Evolutionary conservation across 2,113 vertebrate genomes (phyloP), one percentile per base, ranked within the genome.

Genomic region (Bubo bubo): DNA sequence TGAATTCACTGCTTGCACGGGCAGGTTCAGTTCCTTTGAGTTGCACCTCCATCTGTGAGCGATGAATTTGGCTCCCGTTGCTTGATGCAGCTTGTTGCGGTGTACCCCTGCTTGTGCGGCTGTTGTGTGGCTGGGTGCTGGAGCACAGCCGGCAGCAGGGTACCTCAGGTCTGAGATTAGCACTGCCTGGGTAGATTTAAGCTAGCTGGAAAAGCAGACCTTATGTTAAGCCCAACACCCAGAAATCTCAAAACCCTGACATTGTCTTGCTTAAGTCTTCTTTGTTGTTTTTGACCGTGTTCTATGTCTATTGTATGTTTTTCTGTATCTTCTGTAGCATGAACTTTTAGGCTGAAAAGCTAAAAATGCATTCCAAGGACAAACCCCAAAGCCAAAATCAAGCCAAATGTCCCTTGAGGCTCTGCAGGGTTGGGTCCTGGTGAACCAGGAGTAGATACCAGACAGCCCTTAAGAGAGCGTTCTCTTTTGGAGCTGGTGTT

Each of bases 61-160:
- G 91, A 9, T 76, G 77, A 8, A 47, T 95, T 70, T 66, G 74
- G 60, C 83, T 86, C 43, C 66, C 60, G 60, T 53, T 73, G 93
- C 87, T 83, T 60, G 66, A 26, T 37, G 80, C 91, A 68, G 88
- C 83, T 91, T 35, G 62, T 70, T 37, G 60, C 35, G 17, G 45
- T 4, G 62, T 39, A 4, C 7, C 14, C 47, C 39, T 41, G 6
- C 62, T 62, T 53, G 56, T 55, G 64, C 4, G 21, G 50, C 75
- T 83, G 5, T 30, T 39, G 74, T 24, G 74, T 50, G 82, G 73
- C 73, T 66, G 43, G 70, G 53, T 32, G 88, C 67, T 58, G 63
- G 41, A 68, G 68, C 49, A 24, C 59, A 53, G 45, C 80, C 3
- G 5, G 32, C 16, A 71, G n/a, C 58, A 32, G 82, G 58, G 10